Evolutionary conservation across 1,140 invertebrate genomes (phyloP).

Genomic region (Coelopa frigida): DNA sequence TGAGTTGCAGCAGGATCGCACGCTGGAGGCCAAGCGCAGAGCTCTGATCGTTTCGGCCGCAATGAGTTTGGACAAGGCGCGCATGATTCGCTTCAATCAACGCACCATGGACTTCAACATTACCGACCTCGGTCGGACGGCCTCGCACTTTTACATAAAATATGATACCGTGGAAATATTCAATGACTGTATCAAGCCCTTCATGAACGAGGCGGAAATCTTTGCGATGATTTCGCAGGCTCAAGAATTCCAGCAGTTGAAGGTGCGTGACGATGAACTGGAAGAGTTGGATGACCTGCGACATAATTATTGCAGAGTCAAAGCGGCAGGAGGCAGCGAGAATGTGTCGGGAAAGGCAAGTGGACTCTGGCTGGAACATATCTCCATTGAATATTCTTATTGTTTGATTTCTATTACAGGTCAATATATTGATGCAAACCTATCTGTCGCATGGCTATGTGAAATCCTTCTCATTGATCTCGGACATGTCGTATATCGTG

Average conservation of each 20-base stretch:
- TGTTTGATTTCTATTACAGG: constrained; percentile 12
- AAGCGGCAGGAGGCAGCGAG: constrained; percentile 72
- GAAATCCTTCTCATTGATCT: constrained; percentile 82
- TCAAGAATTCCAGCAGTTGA: constrained; percentile 94
- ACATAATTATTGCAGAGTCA: constrained; percentile 64
- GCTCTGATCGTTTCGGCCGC: constrained; percentile 76
- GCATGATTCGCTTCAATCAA: constrained; percentile 89
- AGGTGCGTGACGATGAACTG: constrained; percentile 92
- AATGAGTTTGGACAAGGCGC: constrained; percentile 78
- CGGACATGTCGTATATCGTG: constrained; percentile 88
- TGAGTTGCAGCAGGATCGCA: constrained; percentile 68
- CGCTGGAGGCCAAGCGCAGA: constrained; percentile 61
- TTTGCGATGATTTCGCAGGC: constrained; percentile 82
- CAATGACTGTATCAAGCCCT: constrained; percentile 66
- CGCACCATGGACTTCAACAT: constrained; percentile 73
- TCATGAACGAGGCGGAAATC: constrained; percentile 84
- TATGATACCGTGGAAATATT: constrained; percentile 92
- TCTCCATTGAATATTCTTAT: not conserved
- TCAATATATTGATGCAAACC: constrained; percentile 89
- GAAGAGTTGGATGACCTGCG: constrained; percentile 76
- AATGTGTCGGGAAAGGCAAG: constrained; percentile 88
- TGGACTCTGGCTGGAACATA: not conserved
- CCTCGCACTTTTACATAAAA: constrained; percentile 97
- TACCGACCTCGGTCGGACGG: constrained; percentile 88
- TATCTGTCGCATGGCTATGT: constrained; percentile 75